Evolutionary conservation across 37 sponge, comb jelly and placozoan genomes (phyloP).

Genomic region (Hormiphora californensis): DNA sequence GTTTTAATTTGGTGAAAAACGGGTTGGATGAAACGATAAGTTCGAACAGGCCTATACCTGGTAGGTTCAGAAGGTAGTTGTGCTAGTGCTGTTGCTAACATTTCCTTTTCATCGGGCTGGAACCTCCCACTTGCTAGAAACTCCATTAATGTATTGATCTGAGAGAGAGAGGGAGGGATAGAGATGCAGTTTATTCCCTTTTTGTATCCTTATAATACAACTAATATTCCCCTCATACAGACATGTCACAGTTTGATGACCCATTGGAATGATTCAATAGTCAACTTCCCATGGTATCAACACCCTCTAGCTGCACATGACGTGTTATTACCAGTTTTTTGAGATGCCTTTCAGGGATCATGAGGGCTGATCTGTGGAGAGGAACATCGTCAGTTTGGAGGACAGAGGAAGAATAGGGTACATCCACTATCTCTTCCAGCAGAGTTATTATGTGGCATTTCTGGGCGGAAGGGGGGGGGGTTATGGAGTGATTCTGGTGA

Average conservation of each 20-base stretch:
- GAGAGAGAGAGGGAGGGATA: not conserved
- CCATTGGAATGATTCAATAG: too few relatives aligned
- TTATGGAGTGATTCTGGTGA: not conserved
- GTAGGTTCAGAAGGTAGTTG: slow-evolving; percentile 6
- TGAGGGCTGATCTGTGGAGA: slow-evolving; percentile 17
- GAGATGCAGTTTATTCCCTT: too few relatives aligned
- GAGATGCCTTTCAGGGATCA: slow-evolving; percentile 23
- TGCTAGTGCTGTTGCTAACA: slow-evolving; percentile 37
- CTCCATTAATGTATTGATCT: slow-evolving; percentile 38
- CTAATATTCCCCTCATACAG: too few relatives aligned
- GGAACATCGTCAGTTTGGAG: slow-evolving; percentile 14
- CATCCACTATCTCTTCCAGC: slow-evolving; percentile 46
- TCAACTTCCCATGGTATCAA: too few relatives aligned
- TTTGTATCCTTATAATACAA: too few relatives aligned
- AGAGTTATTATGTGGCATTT: slow-evolving; percentile 1
- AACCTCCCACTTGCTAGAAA: slow-evolving; percentile 49
- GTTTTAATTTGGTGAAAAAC: too few relatives aligned
- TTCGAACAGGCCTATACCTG: too few relatives aligned
- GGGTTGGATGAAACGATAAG: too few relatives aligned
- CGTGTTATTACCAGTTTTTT: too few relatives aligned
- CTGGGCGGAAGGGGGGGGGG: not conserved
- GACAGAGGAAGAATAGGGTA: slow-evolving; percentile 23
- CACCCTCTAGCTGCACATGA: too few relatives aligned
- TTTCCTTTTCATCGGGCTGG: slow-evolving; percentile 46
- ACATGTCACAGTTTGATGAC: too few relatives aligned